Base-by-base conservation (phyloP, 2,888 invertebrate genomes). In the Acleris emargana region DNA sequence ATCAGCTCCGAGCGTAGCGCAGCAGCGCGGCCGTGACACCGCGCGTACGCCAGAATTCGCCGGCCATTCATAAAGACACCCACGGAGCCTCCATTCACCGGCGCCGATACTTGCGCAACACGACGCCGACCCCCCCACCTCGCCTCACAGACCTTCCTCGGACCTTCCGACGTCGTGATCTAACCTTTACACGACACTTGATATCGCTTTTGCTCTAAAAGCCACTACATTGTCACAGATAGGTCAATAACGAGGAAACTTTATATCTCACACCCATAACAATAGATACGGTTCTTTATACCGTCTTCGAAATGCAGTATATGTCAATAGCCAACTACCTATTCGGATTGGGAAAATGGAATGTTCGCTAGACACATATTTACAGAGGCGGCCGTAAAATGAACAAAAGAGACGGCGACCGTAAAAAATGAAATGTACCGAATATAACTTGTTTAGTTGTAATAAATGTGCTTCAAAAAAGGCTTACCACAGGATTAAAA, bases 21-120 rank as follows among this genome's bases (percentile, higher is more conserved):
- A 72, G 73, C 68, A 75, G 75, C 74, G 75, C 69, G 89, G 83
- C 91, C 91, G 81, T 91, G 91, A 91, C 91, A 88, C 82, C 81
- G 86, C 84, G 88, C 87, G 90, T 91, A 89, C 88, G 85, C 83
- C 87, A 84, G 79, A 88, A 86, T 89, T 89, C 80, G 88, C 87
- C 82, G 89, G 90, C 87, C 92, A 92, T 92, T 91, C 89, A 92
- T 92, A 90, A 91, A 91, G 89, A 90, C 84, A 76, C 73, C 82
- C 88, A 81, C 92, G 74, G 81, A 81, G 83, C 76, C 78, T 87
- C 90, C 91, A 90, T 90, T 90, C 90, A 89, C 89, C 83, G 88
- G 89, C 88, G 89, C 88, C 88, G 75, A 53, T 71, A 76, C 74
- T 91, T 91, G 90, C 86, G 84, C 91, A 91, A 91, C 75, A 91